Percentiles rank a stretch among this genome's conserved stretches.
Conservation (phyloP, 2,113 vertebrate genomes). For the Pollimyrus isidori region DNA sequence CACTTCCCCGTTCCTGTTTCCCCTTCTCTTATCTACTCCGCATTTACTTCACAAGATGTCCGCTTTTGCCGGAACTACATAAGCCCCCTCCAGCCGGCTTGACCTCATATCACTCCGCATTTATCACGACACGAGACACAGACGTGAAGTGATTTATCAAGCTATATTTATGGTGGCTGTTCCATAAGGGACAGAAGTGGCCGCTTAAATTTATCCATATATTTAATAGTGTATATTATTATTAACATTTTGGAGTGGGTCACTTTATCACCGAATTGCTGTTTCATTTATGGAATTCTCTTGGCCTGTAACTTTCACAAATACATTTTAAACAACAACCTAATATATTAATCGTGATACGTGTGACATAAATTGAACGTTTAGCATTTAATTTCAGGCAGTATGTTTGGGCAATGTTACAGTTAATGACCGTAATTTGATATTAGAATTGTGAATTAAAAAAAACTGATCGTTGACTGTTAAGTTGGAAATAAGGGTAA, state of each 20-base stretch:
- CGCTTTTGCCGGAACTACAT: slow-evolving; percentile 31
- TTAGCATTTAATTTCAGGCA: neutral
- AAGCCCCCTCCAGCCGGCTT: slow-evolving; percentile 23
- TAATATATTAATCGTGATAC: neutral
- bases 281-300: neutral
- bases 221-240: neutral
- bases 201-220: neutral
- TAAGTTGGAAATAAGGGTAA: neutral
- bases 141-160: neutral
- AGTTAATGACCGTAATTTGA: neutral
- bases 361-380: neutral
- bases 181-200: neutral
- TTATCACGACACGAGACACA: neutral
- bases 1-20: neutral
- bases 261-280: neutral
- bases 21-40: slow-evolving; percentile 19
- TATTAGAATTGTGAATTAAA: neutral
- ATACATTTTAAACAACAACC: neutral
- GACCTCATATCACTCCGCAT: slow-evolving; percentile 23
- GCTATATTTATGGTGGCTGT: neutral
- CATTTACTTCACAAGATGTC: slow-evolving; percentile 39
- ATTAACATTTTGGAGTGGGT: neutral
- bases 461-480: neutral
- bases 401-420: neutral
- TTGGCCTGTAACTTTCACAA: neutral